These are phyloP conservation scores for Chaetorhynchus papuensis DNA, from an alignment of 2,113 vertebrate species.

Conservation along the genomic window DNA sequence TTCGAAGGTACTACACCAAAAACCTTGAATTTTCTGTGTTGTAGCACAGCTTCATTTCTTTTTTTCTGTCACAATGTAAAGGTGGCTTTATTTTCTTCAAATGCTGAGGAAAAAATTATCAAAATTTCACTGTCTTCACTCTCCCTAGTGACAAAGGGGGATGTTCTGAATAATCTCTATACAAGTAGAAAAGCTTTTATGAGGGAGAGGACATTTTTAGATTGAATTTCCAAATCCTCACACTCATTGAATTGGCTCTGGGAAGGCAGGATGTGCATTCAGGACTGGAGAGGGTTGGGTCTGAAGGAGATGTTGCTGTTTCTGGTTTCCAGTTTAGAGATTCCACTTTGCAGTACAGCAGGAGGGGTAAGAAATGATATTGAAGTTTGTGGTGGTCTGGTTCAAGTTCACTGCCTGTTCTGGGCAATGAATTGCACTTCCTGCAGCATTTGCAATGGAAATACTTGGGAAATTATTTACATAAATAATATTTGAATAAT, in stretches of 20 bases:
- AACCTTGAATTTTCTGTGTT: background rate
- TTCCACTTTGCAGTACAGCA: background rate
- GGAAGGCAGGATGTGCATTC: background rate
- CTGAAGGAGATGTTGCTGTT: background rate
- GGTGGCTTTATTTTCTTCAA: background rate
- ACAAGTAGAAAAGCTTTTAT: background rate
- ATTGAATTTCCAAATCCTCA: background rate
- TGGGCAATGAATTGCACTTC: background rate
- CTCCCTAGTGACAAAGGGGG: background rate
- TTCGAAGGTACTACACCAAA: background rate
- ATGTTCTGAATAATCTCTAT: background rate
- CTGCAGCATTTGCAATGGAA: background rate
- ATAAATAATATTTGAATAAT: background rate
- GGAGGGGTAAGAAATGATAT: background rate
- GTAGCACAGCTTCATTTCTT: too few species aligned
- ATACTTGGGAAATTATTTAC: background rate
- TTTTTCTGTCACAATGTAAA: accelerated
- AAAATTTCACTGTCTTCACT: background rate
- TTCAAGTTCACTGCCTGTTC: background rate
- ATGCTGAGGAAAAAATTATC: background rate
- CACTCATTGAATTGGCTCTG: background rate
- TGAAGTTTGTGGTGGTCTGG: background rate
- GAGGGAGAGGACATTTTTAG: background rate
- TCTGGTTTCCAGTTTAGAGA: background rate
- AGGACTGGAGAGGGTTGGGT: background rate